Percentiles rank a stretch among this genome's conserved stretches.
Conservation (phyloP, 2,797 vertebrate species). For the Hephaestus fuliginosus region DNA sequence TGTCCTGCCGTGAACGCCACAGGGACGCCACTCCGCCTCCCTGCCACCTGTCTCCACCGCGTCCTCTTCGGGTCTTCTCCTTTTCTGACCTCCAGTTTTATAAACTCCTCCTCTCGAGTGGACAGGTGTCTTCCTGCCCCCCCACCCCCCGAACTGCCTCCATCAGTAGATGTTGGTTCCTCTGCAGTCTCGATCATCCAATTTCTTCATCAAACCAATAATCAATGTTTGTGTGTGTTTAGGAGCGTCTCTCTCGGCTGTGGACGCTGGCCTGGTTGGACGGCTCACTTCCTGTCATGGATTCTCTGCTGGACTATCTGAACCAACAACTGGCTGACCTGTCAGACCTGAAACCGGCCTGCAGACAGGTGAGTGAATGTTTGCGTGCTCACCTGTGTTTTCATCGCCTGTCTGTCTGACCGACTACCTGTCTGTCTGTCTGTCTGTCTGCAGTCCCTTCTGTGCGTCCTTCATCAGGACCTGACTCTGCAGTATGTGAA, state of each 20-base stretch:
- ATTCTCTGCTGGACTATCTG: slow-evolving; percentile 66
- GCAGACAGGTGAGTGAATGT: slow-evolving; percentile 65
- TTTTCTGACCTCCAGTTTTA: no score
- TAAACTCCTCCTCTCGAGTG: no score
- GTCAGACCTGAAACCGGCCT: slow-evolving; percentile 68
- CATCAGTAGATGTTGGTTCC: no score
- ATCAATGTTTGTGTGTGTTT: not conserved
- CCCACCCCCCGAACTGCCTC: no score
- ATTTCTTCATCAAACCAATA: not conserved
- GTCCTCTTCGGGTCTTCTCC: no score
- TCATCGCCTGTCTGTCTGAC: not conserved
- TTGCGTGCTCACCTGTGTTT: not conserved
- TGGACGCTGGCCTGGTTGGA: slow-evolving; percentile 75
- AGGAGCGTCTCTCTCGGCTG: slow-evolving; percentile 68
- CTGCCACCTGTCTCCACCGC: no score
- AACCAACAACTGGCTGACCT: slow-evolving; percentile 49
- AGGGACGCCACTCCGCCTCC: no score
- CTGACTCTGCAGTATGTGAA: slow-evolving; percentile 87
- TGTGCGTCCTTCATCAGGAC: slow-evolving; percentile 83
- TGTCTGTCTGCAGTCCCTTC: slow-evolving; percentile 59
- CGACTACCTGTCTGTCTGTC: not conserved
- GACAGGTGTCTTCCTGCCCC: no score
- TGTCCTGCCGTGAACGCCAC: no score
- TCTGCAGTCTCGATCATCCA: not conserved
- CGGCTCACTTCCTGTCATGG: slow-evolving; percentile 56